These are phyloP conservation scores for Dinothrombium tinctorium DNA, from an alignment of 1,140 invertebrate genomes.

Conservation along the genomic window DNA sequence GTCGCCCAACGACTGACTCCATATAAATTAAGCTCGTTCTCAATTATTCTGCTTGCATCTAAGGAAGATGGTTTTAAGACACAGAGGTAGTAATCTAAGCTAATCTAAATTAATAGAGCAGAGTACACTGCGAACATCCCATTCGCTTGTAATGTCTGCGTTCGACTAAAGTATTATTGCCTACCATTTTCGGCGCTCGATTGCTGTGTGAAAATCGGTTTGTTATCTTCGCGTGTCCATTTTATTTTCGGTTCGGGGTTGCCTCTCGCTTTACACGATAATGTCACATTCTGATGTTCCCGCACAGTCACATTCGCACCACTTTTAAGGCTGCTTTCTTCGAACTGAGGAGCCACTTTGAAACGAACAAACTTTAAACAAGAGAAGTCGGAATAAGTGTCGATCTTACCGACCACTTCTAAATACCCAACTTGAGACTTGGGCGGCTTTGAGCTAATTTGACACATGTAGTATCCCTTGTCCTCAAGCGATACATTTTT, in stretches of 20 bases:
- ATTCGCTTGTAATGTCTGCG: too few species aligned
- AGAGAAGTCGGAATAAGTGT: too few species aligned
- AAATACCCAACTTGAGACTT: conserved; percentile 63
- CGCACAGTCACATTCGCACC: conserved; percentile 18
- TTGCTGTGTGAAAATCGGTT: conserved; percentile 47
- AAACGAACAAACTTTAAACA: too few species aligned
- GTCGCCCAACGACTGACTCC: conserved; percentile 63
- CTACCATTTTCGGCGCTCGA: too few species aligned
- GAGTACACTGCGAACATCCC: too few species aligned
- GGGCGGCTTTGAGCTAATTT: conserved; percentile 55
- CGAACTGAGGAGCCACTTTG: conserved; percentile 4
- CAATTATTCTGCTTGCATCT: conserved; percentile 17
- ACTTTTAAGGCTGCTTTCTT: conserved; percentile 1
- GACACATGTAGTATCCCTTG: conserved; percentile 49
- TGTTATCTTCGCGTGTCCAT: conserved; percentile 67
- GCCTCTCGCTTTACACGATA: conserved; percentile 27
- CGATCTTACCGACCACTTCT: conserved; percentile 48
- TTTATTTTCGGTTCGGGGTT: conserved; percentile 35
- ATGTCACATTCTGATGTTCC: conserved; percentile 22
- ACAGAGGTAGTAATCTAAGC: too few species aligned
- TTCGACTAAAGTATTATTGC: too few species aligned
- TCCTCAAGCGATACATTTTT: conserved; percentile 68
- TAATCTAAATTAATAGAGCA: too few species aligned
- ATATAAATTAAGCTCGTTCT: conserved; percentile 51
- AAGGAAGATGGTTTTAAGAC: neutral